phyloP scores from a whole-genome alignment of 1,140 invertebrate genomes.

The Acyrthosiphon pisum region DNA sequence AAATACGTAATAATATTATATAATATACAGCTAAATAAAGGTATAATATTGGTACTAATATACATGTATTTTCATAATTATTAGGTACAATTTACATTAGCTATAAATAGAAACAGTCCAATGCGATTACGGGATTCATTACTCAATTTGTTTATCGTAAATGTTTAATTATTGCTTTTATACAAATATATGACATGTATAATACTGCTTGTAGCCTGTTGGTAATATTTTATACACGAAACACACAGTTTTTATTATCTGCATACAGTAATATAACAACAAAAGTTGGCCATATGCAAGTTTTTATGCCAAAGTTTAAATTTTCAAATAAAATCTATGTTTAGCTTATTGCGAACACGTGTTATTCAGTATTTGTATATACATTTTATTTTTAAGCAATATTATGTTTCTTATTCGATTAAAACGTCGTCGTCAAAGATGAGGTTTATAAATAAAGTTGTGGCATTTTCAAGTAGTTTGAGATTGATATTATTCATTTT shows the following conservation, averaged over 20 bases:
- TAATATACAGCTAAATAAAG: neutral
- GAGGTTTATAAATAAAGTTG: neutral
- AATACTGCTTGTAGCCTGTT: neutral
- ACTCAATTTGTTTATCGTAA: neutral
- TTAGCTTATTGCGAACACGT: neutral
- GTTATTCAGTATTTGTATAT: neutral
- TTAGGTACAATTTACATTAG: no score
- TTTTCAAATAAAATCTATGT: neutral
- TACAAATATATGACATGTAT: neutral
- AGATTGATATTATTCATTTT: neutral
- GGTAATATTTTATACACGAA: slow-evolving; percentile 6
- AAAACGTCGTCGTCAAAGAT: neutral
- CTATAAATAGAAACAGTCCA: neutral
- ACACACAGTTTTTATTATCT: neutral
- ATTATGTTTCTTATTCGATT: slow-evolving; percentile 10
- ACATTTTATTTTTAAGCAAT: neutral
- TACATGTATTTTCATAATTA: neutral
- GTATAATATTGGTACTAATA: neutral
- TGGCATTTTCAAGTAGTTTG: neutral
- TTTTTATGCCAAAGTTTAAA: slow-evolving; percentile 25
- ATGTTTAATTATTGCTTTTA: neutral
- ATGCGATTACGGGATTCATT: neutral
- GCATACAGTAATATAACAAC: neutral
- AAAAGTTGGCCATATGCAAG: neutral
- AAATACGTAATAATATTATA: neutral